A percentile compares a stretch with the other conserved stretches of the same genome.
phyloP scores from a whole-genome alignment of 2,113 vertebrate genomes.

The Cettia cetti region DNA sequence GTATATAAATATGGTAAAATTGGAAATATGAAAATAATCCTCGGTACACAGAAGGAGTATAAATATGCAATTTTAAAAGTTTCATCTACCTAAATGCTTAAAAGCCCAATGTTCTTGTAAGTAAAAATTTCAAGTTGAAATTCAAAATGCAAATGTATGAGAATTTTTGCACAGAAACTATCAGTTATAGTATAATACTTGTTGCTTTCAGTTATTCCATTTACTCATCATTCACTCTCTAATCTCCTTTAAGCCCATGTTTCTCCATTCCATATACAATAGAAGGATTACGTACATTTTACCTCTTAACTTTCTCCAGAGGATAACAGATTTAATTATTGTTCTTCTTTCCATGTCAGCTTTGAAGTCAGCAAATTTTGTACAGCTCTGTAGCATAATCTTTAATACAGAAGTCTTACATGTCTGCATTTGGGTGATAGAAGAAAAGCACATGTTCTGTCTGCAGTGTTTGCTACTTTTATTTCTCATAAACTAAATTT shows the following conservation, averaged over 20 bases:
- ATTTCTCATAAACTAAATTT: not conserved
- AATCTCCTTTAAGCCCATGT: slow-evolving; percentile 58
- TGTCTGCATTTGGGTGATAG: slow-evolving; percentile 6
- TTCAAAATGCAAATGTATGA: not conserved
- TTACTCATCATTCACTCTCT: slow-evolving; percentile 49
- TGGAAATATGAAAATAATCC: not conserved
- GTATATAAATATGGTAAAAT: not conserved
- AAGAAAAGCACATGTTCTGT: not conserved
- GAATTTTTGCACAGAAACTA: not conserved
- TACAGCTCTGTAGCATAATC: not conserved
- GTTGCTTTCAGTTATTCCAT: slow-evolving; percentile 31
- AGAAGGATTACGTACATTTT: slow-evolving; percentile 57
- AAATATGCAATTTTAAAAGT: not conserved
- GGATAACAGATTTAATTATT: slow-evolving; percentile 66
- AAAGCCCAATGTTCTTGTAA: not conserved
- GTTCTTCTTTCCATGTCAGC: slow-evolving; percentile 33
- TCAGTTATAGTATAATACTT: not conserved
- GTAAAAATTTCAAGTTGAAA: not conserved
- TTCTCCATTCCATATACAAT: slow-evolving; percentile 60
- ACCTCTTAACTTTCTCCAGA: slow-evolving; percentile 39
- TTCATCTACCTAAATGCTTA: not conserved
- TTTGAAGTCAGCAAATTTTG: slow-evolving; percentile 45
- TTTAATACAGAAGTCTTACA: not conserved
- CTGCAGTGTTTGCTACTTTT: not conserved
- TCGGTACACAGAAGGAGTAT: not conserved